A percentile compares a stretch with the other conserved stretches of the same genome.
phyloP scores from a whole-genome alignment of 2,888 invertebrate genomes.

The Drosophila affinis region DNA sequence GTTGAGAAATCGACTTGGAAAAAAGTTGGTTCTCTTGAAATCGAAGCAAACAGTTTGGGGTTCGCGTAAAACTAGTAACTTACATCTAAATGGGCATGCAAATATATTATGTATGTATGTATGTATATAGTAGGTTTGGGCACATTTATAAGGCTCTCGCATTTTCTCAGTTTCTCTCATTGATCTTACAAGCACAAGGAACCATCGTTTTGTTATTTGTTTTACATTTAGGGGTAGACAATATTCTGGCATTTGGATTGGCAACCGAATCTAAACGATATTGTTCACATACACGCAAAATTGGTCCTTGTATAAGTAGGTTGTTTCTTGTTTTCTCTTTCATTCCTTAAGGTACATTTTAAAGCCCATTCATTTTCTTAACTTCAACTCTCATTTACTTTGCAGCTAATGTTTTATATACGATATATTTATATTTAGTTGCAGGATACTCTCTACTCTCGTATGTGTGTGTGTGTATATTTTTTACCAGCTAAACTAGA shows the following conservation, averaged over 20 bases:
- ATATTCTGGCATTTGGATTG: not conserved
- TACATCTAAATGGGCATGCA: not conserved
- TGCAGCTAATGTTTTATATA: not conserved
- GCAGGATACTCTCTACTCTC: not conserved
- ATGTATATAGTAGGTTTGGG: not conserved
- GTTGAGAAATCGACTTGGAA: not conserved
- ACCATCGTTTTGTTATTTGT: not conserved
- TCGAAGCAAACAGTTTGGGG: not conserved
- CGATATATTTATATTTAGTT: not conserved
- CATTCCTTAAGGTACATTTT: constrained; percentile 43
- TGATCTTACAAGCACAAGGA: not conserved
- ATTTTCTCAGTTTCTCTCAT: not conserved
- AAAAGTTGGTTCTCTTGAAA: not conserved
- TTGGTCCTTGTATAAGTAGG: constrained; percentile 15
- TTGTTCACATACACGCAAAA: constrained; percentile 2
- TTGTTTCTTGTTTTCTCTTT: constrained; percentile 4
- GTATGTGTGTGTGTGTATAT: constrained; percentile 2
- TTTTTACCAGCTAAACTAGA: constrained; percentile 53
- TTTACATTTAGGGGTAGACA: not conserved
- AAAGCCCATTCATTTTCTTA: constrained; percentile 38
- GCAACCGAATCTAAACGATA: not conserved
- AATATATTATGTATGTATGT: not conserved
- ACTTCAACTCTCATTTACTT: not conserved
- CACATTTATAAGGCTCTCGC: not conserved
- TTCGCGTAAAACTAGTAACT: not conserved